These are phyloP conservation scores for Cephalopachus bancanus DNA, from an alignment of 2,797 vertebrate species.

Conservation along the genomic window DNA sequence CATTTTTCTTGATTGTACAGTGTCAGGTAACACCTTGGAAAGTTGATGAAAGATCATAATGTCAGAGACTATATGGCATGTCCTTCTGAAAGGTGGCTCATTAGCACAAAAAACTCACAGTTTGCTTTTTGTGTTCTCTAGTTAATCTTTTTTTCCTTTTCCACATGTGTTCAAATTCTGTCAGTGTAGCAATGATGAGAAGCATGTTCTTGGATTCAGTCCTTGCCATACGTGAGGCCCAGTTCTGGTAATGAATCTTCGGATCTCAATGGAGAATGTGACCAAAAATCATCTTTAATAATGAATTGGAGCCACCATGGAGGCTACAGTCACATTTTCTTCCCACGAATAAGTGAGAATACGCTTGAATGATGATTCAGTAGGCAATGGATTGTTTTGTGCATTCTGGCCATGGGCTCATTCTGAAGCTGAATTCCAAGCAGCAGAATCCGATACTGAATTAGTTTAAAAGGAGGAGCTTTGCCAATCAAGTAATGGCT, in stretches of 20 bases:
- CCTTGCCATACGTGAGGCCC: accelerated
- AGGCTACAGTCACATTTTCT: neutral
- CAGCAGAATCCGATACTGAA: neutral
- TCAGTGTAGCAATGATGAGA: neutral
- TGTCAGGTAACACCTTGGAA: neutral
- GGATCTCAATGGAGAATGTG: neutral
- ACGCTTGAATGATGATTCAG: neutral
- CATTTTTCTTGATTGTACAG: neutral
- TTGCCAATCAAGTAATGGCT: slow-evolving; percentile 38
- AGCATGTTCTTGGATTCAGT: neutral
- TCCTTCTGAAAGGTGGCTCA: neutral
- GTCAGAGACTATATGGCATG: neutral
- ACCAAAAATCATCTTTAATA: neutral
- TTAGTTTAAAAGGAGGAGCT: neutral
- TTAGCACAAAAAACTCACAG: neutral
- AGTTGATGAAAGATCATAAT: neutral
- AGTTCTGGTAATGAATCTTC: neutral
- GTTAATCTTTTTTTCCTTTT: neutral
- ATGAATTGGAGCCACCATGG: neutral
- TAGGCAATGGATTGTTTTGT: neutral
- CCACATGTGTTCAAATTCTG: neutral
- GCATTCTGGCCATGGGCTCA: neutral
- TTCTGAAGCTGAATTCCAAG: neutral
- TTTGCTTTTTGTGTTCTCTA: neutral
- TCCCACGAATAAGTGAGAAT: neutral